A percentile compares a stretch with the other conserved stretches of the same genome.
Conservation (phyloP, 2,888 invertebrate genomes). For the Nineta flava region DNA sequence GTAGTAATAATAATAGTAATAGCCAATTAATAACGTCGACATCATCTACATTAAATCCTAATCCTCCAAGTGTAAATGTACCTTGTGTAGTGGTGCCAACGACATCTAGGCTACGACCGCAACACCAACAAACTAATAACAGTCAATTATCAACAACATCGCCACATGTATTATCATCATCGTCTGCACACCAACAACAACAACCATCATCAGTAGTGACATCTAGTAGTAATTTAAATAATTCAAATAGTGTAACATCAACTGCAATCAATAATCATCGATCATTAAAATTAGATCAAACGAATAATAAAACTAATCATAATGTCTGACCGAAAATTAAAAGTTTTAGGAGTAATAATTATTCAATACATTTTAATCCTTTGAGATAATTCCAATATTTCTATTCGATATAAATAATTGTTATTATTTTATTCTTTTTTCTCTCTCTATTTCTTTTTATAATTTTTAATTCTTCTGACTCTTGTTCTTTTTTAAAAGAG, state of each 20-base stretch:
- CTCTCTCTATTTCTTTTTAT: neutral
- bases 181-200: slow-evolving; percentile 5
- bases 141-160: slow-evolving; percentile 9
- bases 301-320: neutral
- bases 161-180: slow-evolving; percentile 17
- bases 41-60: slow-evolving; percentile 13
- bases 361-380: slow-evolving; percentile 5
- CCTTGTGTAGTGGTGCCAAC: slow-evolving; percentile 13
- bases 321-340: slow-evolving; percentile 6
- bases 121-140: neutral
- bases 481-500: slow-evolving; percentile 2
- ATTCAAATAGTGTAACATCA: slow-evolving; percentile 23
- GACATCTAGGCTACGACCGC: slow-evolving; percentile 9
- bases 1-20: slow-evolving; percentile 16
- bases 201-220: slow-evolving; percentile 29
- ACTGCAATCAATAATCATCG: slow-evolving; percentile 18
- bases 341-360: slow-evolving; percentile 3
- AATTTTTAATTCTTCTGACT: neutral
- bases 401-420: too few species aligned
- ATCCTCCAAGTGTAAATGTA: slow-evolving; percentile 10
- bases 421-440: too few species aligned
- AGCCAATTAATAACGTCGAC: slow-evolving; percentile 20
- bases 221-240: slow-evolving; percentile 18
- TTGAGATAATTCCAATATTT: slow-evolving; percentile 5
- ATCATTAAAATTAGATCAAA: slow-evolving; percentile 10